These are phyloP conservation scores for Epinephelus malabaricus DNA, from an alignment of 2,797 vertebrate genomes.

Conservation along the genomic window DNA sequence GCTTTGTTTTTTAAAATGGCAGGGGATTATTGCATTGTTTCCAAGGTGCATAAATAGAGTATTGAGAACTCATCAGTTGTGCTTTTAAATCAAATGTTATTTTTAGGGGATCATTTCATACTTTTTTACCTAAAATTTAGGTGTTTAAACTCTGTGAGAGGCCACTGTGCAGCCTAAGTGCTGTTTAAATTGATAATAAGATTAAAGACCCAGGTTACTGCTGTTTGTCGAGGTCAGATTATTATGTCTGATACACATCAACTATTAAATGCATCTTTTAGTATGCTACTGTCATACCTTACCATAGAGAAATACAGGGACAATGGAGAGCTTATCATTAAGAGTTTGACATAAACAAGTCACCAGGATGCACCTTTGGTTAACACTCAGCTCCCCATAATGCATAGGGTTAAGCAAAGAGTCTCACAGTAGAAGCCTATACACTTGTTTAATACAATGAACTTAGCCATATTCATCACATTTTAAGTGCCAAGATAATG, in stretches of 20 bases:
- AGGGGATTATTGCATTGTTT: background rate
- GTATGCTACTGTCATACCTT: background rate
- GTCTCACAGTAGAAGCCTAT: background rate
- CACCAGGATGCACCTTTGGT: background rate
- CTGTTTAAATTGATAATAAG: background rate
- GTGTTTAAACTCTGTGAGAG: background rate
- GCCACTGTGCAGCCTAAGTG: background rate
- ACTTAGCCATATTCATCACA: background rate
- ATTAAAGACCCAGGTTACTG: background rate
- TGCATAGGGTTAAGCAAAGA: background rate
- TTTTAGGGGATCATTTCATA: background rate
- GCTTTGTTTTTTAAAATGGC: background rate
- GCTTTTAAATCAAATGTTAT: background rate
- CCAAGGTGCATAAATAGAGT: background rate
- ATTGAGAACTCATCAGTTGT: background rate
- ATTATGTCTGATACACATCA: slow-evolving; percentile 3
- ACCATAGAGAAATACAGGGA: background rate
- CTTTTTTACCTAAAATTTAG: background rate
- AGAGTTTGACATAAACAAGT: background rate
- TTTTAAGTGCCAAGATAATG: slow-evolving; percentile 4
- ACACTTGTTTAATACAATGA: background rate
- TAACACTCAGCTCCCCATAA: background rate
- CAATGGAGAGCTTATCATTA: background rate
- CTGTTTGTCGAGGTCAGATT: background rate
- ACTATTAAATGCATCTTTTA: background rate